Conservation (phyloP, 2,797 vertebrate genomes). For the Squalus acanthias region DNA sequence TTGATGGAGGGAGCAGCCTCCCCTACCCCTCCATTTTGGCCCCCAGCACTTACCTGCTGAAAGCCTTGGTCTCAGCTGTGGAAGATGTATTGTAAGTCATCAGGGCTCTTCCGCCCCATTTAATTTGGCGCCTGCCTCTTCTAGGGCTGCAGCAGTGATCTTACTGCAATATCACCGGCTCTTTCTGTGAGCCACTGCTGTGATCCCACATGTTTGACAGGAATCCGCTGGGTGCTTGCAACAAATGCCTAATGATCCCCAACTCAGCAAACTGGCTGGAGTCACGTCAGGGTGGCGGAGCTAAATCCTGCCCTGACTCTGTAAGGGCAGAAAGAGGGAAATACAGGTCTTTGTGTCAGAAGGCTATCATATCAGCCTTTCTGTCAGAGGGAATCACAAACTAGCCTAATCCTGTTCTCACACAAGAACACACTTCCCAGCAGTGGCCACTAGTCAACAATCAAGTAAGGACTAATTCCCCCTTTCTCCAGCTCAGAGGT, state of each 20-base stretch:
- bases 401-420: no score
- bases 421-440: no score
- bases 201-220: background rate
- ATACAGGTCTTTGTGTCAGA: background rate
- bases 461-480: no score
- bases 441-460: no score
- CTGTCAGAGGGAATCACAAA: no score
- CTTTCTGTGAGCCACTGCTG: background rate
- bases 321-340: no score
- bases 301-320: no score
- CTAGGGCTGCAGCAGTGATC: background rate
- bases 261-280: no score
- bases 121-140: background rate
- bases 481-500: no score
- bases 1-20: background rate
- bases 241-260: no score
- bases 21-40: background rate
- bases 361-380: background rate
- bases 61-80: background rate
- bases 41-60: background rate
- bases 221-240: no score
- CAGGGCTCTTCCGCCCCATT: background rate
- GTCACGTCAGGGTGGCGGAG: no score
- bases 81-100: background rate
- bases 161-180: background rate